These are phyloP conservation scores for Boloria selene DNA, from an alignment of 2,888 invertebrate genomes.

Conservation along the genomic window DNA sequence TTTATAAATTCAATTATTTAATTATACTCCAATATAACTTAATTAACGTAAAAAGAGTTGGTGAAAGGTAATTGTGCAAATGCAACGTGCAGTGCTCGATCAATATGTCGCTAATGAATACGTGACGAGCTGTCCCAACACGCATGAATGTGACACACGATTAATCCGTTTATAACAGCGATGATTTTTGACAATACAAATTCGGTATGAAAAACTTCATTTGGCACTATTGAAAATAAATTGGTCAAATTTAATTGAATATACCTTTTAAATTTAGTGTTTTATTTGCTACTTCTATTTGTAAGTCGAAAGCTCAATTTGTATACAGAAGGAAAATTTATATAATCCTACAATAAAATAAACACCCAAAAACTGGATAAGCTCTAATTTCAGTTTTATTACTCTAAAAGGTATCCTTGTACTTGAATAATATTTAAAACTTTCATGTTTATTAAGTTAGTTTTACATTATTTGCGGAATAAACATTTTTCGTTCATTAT, in stretches of 20 bases:
- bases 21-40: conserved; percentile 5
- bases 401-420: no score
- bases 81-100: conserved; percentile 47
- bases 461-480: no score
- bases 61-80: conserved; percentile 44
- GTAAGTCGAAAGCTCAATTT: no score
- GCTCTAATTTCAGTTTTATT: no score
- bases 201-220: conserved; percentile 15
- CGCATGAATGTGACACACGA: conserved; percentile 48
- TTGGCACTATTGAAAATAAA: conserved; percentile 13
- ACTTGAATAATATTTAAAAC: no score
- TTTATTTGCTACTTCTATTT: not conserved
- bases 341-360: no score
- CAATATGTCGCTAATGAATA: conserved; percentile 71
- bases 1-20: not conserved
- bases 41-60: conserved; percentile 44
- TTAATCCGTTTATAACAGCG: conserved; percentile 23
- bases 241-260: not conserved
- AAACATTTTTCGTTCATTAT: no score
- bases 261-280: not conserved
- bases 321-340: no score
- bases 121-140: conserved; percentile 55
- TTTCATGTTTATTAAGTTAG: no score
- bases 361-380: no score
- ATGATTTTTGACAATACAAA: conserved; percentile 19